A percentile compares a stretch with the other conserved stretches of the same genome.
phyloP scores from a whole-genome alignment of 2,797 vertebrate species.

The Enteromius unitaeniatus region DNA sequence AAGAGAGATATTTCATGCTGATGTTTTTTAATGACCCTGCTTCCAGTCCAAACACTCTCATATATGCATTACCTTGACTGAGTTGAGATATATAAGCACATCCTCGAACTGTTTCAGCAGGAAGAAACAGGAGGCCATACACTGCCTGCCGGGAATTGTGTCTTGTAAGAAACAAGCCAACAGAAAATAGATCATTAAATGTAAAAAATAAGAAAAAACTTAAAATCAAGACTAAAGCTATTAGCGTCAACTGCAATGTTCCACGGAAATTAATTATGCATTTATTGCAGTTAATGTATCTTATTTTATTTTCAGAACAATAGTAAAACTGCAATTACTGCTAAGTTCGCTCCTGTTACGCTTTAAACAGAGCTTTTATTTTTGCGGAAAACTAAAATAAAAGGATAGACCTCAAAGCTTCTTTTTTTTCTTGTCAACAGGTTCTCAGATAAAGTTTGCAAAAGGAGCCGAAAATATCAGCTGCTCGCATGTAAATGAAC shows the following conservation, averaged over 20 bases:
- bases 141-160: constrained; percentile 98
- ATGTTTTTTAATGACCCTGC: background rate
- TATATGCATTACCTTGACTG: constrained; percentile 88
- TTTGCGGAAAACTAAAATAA: background rate
- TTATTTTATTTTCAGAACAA: background rate
- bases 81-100: constrained; percentile 96
- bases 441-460: background rate
- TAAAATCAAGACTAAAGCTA: background rate
- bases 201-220: background rate
- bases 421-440: background rate
- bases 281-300: background rate
- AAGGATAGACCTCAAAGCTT: background rate
- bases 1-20: constrained; percentile 1
- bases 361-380: background rate
- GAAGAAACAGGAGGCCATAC: constrained; percentile 98
- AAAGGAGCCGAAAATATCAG: background rate
- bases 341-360: background rate
- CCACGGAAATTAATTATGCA: background rate
- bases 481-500: background rate
- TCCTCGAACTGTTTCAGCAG: constrained; percentile 94
- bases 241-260: background rate
- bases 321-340: background rate
- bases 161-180: constrained; percentile 77
- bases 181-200: background rate
- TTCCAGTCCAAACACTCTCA: background rate